Conservation (phyloP, 2,113 vertebrate genomes). For the Alethe castanea region DNA sequence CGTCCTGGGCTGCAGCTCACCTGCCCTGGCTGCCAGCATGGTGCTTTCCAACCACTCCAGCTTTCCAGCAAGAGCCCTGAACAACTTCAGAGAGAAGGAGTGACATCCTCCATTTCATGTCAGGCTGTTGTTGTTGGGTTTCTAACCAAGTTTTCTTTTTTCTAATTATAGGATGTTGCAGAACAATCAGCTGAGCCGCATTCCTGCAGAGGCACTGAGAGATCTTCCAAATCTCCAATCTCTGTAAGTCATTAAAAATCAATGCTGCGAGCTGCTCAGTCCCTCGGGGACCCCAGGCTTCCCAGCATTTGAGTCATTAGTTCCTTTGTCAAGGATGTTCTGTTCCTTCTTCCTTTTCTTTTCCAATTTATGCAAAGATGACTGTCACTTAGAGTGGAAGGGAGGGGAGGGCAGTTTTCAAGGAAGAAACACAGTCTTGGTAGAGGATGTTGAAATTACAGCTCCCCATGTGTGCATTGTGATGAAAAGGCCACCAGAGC, state of each 20-base stretch:
- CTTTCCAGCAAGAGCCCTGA: background rate
- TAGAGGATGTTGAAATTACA: conserved; percentile 43
- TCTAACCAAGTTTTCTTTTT: conserved; percentile 13
- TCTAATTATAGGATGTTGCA: conserved; percentile 88
- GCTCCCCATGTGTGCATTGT: background rate
- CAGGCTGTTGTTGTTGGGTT: background rate
- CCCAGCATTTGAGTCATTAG: conserved; percentile 35
- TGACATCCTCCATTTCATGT: background rate
- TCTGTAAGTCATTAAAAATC: conserved; percentile 82
- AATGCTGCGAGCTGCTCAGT: background rate
- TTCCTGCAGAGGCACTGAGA: conserved; percentile 88
- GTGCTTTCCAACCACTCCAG: background rate
- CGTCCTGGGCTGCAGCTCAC: background rate
- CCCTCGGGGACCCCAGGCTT: conserved; percentile 1
- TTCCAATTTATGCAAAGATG: conserved; percentile 16
- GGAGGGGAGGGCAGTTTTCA: background rate
- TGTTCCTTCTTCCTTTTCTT: conserved; percentile 24
- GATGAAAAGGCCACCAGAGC: conserved; percentile 22
- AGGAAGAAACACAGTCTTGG: background rate
- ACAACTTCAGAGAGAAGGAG: background rate
- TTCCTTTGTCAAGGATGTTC: conserved; percentile 36
- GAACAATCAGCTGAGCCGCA: conserved; percentile 87
- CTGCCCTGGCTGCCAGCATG: background rate
- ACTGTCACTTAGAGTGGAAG: background rate
- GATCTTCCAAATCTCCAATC: conserved; percentile 92